Evolutionary conservation across 2,797 vertebrate genomes (phyloP), one percentile per base, ranked within the genome.

Genomic region (Melopsittacus undulatus): DNA sequence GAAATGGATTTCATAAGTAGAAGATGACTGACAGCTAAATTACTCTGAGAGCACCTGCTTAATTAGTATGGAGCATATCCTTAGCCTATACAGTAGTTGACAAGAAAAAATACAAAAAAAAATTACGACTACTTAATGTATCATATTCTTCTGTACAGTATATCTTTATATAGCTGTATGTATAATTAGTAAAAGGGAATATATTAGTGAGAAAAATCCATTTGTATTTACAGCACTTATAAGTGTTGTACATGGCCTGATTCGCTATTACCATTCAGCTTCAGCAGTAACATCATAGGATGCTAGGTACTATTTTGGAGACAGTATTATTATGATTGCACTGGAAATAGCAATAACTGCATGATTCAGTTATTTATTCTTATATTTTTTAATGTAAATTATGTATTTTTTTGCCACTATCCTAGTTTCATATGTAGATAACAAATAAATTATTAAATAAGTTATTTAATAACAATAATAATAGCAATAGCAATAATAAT

Each of bases 31-130:
- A 70, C 46, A 61, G 82, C 36, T 79, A 43, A 90, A 75, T 73
- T 88, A 26, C 40, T 94, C 63, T 88, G 20, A 80, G 92, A 29
- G 23, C 49, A 83, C 95, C 84, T 89, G 61, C 30, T 62, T 82
- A 51, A 78, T 78, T 74, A 84, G 8, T 38, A 17, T n/a, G 22
- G 42, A 77, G 18, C 69, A 17, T 40, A 48, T 61, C 17, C 34
- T 56, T 77, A 85, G 30, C 54, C 20, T 61, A 45, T 40, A 36
- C 22, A 63, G n/a, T 70, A 51, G 51, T 2, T 87, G 81, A 63
- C 49, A 82, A 79, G 30, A 89, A 79, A 81, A 86, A 79, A 63
- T 22, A 45, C 52, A 26, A 59, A 19, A 78, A 92, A 63, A 63
- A 49, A 7, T 42, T 15, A 57, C 46, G 0, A 64, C 32, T 63